phyloP scores from a whole-genome alignment of 2,113 vertebrate species.

The Oryctolagus cuniculus region mOryCun1.1 NC_091432.1:157769001-157769500 shows the following conservation, averaged over 20 bases:
- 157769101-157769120: not conserved
- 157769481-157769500: slow-evolving; percentile 65
- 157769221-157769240: not conserved
- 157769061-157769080: not conserved
- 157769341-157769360: not conserved
- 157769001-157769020: no score
- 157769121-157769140: not conserved
- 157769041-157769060: not conserved
- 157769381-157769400: slow-evolving; percentile 30
- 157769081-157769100: not conserved
- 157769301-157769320: not conserved
- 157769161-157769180: not conserved
- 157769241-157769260: slow-evolving; percentile 25
- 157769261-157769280: not conserved
- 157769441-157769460: slow-evolving; percentile 46
- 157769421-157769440: not conserved
- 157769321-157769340: not conserved
- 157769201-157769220: not conserved
- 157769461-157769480: slow-evolving; percentile 50
- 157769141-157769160: not conserved
- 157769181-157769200: not conserved
- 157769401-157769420: slow-evolving; percentile 42
- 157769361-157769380: not conserved
- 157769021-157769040: no score
- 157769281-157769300: not conserved